Conservation (phyloP, 2,113 vertebrate genomes). For the Noturus placidus region DNA sequence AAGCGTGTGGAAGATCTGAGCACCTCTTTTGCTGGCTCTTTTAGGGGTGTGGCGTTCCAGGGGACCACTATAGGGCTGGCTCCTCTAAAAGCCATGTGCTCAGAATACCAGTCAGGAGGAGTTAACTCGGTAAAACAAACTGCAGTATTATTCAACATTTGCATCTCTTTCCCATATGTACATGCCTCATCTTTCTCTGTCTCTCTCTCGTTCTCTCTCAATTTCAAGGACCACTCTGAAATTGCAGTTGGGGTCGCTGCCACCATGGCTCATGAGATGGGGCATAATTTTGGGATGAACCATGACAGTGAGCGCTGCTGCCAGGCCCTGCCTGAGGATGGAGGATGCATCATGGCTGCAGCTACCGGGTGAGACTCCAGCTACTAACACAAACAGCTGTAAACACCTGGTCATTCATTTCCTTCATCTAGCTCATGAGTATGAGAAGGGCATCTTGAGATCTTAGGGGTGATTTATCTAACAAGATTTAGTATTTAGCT, state of each 20-base stretch:
- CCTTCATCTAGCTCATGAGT: background rate
- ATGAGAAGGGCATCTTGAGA: background rate
- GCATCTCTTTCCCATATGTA: background rate
- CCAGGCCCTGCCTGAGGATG: constrained; percentile 78
- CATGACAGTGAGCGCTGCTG: constrained; percentile 87
- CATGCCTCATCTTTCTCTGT: background rate
- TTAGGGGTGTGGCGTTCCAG: constrained; percentile 85
- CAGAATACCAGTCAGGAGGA: constrained; percentile 92
- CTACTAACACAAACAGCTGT: background rate
- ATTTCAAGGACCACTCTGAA: constrained; percentile 70
- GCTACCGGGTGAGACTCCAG: constrained; percentile 84
- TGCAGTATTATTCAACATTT: background rate
- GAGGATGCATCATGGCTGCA: constrained; percentile 97
- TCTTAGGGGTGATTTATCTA: background rate
- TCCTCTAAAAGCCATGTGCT: constrained; percentile 95
- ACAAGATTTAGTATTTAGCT: background rate
- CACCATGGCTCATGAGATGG: constrained; percentile 96
- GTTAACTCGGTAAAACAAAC: constrained; percentile 89
- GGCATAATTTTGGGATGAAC: constrained; percentile 98
- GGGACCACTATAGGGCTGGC: constrained; percentile 94
- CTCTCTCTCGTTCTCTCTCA: background rate
- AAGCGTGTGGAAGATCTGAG: background rate
- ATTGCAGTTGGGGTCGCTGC: constrained; percentile 88
- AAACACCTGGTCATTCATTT: background rate
- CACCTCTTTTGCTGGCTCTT: constrained; percentile 52